Evolutionary conservation across 2,113 vertebrate species (phyloP).

Genomic region (Carollia perspicillata): DNA sequence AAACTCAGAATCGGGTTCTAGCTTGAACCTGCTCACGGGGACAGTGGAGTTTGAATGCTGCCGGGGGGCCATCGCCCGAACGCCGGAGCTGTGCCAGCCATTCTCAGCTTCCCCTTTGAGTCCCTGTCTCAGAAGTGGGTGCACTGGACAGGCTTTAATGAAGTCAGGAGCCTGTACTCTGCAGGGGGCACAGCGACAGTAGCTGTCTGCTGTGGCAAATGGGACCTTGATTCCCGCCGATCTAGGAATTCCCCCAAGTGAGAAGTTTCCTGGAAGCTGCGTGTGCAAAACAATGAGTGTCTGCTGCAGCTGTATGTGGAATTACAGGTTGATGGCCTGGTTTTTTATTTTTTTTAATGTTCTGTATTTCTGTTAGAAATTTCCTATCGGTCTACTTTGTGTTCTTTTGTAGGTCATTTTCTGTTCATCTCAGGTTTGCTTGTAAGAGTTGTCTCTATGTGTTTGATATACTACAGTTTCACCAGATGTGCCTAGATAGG

Average conservation of each 20-base stretch:
- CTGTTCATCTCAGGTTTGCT: neutral
- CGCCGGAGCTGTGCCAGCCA: neutral
- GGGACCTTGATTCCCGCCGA: neutral
- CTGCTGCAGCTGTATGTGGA: neutral
- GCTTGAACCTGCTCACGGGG: neutral
- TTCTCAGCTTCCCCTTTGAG: neutral
- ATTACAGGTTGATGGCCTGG: neutral
- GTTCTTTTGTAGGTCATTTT: neutral
- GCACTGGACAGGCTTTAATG: neutral
- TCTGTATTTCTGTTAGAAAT: neutral
- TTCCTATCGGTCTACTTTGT: neutral
- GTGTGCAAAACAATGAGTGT: neutral
- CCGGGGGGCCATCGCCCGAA: neutral
- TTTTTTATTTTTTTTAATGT: neutral
- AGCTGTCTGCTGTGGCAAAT: neutral
- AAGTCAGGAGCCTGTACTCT: neutral
- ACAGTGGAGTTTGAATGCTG: neutral
- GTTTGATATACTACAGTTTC: neutral
- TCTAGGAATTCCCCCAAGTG: neutral
- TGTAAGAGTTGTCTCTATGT: neutral
- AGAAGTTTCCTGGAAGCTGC: neutral
- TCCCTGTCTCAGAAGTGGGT: neutral
- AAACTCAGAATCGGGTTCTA: neutral
- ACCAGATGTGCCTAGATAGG: neutral
- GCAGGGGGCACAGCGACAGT: neutral